These are phyloP conservation scores for Endomychus coccineus DNA, from an alignment of 2,888 invertebrate species.

Conservation along the genomic window DNA sequence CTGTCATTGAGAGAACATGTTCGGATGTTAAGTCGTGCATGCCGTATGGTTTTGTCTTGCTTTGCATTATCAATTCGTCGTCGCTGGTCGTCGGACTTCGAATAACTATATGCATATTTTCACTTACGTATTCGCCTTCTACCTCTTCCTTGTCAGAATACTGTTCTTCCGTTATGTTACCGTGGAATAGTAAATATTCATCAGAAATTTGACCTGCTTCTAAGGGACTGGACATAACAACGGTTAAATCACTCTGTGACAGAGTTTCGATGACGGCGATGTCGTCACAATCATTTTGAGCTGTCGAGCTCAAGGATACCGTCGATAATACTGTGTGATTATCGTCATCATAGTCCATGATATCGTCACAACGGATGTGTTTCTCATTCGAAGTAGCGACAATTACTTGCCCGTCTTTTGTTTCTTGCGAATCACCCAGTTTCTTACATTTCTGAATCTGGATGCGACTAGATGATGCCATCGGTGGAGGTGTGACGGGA, in stretches of 20 bases:
- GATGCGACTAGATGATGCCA: slow-evolving; percentile 28
- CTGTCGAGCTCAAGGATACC: slow-evolving; percentile 52
- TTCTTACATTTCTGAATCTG: slow-evolving; percentile 32
- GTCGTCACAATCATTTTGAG: slow-evolving; percentile 52
- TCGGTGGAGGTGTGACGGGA: slow-evolving; percentile 45
- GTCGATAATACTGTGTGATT: slow-evolving; percentile 51
- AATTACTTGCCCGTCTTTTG: slow-evolving; percentile 28
- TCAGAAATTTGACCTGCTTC: slow-evolving; percentile 52
- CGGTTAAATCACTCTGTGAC: slow-evolving; percentile 46
- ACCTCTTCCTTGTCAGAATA: slow-evolving; percentile 45
- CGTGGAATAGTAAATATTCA: slow-evolving; percentile 57
- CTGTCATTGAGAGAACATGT: slow-evolving; percentile 43
- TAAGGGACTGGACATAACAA: slow-evolving; percentile 55
- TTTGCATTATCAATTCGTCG: slow-evolving; percentile 41
- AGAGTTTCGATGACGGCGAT: slow-evolving; percentile 52
- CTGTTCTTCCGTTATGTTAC: slow-evolving; percentile 53
- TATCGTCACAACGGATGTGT: slow-evolving; percentile 44
- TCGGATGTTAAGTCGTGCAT: slow-evolving; percentile 41
- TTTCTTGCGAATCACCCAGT: slow-evolving; percentile 24
- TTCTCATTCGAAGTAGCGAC: slow-evolving; percentile 40
- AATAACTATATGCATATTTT: slow-evolving; percentile 36
- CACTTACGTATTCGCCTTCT: slow-evolving; percentile 34
- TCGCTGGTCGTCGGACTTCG: slow-evolving; percentile 44
- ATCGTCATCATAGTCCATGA: slow-evolving; percentile 54
- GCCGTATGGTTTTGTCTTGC: slow-evolving; percentile 36